Evolutionary conservation across 2,113 vertebrate species (phyloP), one percentile per base, ranked within the genome.

Genomic region (Onychostoma macrolepis): DNA sequence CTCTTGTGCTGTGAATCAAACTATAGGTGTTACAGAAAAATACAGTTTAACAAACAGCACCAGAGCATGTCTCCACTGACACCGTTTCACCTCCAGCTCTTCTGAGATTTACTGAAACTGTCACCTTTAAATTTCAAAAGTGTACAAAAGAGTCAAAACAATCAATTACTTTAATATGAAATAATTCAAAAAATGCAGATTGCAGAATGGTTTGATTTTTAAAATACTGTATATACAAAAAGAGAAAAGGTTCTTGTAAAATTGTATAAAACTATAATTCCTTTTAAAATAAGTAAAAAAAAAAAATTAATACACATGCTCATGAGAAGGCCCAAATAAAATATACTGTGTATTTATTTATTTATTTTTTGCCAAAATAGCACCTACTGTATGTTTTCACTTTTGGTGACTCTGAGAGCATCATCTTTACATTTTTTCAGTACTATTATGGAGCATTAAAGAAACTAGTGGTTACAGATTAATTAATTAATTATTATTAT

Each of bases 21-120:
- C 95, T 96, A 95, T 94, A 96, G 74, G 78, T 6, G 13, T 87
- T 61, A 48, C 53, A 78, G 85, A 65, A 88, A 91, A 91, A 93
- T 96, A 95, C 92, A 95, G 94, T 93, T 94, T 95, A 93, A 95
- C 87, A 91, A 88, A 94, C 94, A 94, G 93, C 95, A 96, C 93
- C 93, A 88, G 90, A 95, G 94, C 94, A 90, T 56, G 77, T 89
- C 86, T 91, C 91, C 91, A 87, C 81, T 83, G n/a, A 56, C 26
- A 45, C 1, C 0, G 4, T 53, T 78, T 48, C 45, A 19, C 6
- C n/a, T 43, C 15, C 2, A 7, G 50, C 9, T 72, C 36, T 28
- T 63, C 24, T 28, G 24, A 53, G 4, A 79, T 36, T 56, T 24
- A 24, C 30, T 45, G 58, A 21, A 17, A 43, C 53, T 8, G 19